Base-by-base conservation (phyloP, 2,888 invertebrate genomes). In the Macrophya annulata region DNA sequence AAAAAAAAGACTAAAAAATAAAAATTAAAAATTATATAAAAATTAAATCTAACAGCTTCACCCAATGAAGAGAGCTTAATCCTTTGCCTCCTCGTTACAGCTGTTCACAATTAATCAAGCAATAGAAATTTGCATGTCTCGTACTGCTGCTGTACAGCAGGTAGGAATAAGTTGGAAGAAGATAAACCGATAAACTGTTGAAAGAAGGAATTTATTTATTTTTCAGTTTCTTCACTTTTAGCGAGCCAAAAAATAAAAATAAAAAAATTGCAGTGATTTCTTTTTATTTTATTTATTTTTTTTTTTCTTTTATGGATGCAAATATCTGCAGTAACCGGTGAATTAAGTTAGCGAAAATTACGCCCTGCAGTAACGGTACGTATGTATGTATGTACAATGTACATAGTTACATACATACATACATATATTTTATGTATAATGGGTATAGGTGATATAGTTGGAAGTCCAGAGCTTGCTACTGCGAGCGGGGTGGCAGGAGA, bases 121-220 rank as follows among this genome's bases (percentile, higher is more conserved):
- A n/a, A 55, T 55, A 55, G n/a, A 55, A 55, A 8, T 55, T 55
- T 17, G 15, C 55, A 55, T n/a, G 6, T 6, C n/a, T 55, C 55
- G 8, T 55, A 0, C 12, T n/a, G n/a, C n/a, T n/a, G 55, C 55
- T n/a, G 55, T n/a, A n/a, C 55, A 55, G n/a, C 31, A 31, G 31
- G 31, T 31, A 31, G 31, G 31, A 2, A 31, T 31, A 31, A 3
- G n/a, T 55, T n/a, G 43, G 6, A 43, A 43, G n/a, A 2, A 55
- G 17, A 55, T 55, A 55, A 55, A n/a, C 55, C n/a, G 55, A 55
- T 55, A 8, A 55, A 55, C 55, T 55, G n/a, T 55, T 55, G n/a
- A 55, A 55, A 55, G 55, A 55, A 55, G 55, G n/a, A n/a, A 55
- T 55, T n/a, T n/a, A 55, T n/a, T 55, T 55, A 55, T 55, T 55